Conservation (phyloP, 2,113 vertebrate species). For the Pteruthius melanotis region DNA sequence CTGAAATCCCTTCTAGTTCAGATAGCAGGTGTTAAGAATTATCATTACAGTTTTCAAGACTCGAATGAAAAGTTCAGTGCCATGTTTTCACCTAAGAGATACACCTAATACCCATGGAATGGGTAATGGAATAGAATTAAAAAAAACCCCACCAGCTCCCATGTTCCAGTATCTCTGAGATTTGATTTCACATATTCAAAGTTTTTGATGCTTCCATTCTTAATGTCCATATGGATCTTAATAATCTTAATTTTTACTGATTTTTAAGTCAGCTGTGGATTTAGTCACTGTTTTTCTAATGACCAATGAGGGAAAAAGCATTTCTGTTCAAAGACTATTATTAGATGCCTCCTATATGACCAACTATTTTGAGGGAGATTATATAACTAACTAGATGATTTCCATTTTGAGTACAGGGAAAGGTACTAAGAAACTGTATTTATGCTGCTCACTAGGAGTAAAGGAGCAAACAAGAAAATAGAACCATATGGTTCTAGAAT, state of each 20-base stretch:
- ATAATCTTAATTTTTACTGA: not conserved
- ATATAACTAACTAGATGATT: not conserved
- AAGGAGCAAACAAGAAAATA: not conserved
- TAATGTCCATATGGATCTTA: not conserved
- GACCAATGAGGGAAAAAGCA: not conserved
- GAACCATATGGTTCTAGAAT: not conserved
- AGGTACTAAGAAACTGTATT: not conserved
- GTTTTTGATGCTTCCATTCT: not conserved
- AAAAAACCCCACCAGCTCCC: fast-evolving
- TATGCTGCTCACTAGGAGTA: not conserved
- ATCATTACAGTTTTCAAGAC: not conserved
- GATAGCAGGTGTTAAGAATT: not conserved
- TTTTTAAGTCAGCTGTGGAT: not conserved
- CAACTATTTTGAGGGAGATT: not conserved
- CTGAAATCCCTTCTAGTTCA: not conserved
- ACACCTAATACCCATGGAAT: not conserved
- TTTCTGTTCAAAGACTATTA: not conserved
- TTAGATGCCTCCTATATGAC: not conserved
- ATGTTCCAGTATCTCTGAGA: not conserved
- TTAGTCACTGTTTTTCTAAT: not conserved
- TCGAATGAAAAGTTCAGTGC: not conserved
- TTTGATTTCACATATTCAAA: not conserved
- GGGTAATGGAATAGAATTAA: not conserved
- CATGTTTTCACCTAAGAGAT: not conserved
- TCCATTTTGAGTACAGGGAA: not conserved